Conservation (phyloP, 2,113 vertebrate genomes). For the Odontophorus gujanensis region DNA sequence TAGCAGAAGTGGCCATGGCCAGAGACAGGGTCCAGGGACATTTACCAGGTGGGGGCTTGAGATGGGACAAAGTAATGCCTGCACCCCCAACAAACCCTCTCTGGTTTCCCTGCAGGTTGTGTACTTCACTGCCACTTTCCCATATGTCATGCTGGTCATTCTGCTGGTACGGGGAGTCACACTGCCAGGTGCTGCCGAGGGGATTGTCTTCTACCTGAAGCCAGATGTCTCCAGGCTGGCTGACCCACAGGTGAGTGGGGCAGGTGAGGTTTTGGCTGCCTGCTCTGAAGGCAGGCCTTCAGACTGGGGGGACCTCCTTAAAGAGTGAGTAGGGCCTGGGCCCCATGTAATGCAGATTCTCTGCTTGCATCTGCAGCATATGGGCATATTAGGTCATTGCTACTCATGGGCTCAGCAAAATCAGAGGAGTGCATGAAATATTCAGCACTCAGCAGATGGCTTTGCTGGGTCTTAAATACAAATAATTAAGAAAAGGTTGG, state of each 20-base stretch:
- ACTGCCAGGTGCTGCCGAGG: conserved; percentile 87
- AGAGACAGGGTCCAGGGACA: not conserved
- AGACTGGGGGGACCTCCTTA: not conserved
- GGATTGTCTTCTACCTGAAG: conserved; percentile 93
- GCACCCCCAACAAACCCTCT: not conserved
- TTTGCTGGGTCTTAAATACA: conserved; percentile 28
- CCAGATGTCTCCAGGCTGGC: conserved; percentile 87
- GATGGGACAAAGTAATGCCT: not conserved
- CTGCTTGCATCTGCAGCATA: not conserved
- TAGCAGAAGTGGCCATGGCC: not conserved
- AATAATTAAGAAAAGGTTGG: not conserved
- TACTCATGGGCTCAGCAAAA: not conserved
- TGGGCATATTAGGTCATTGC: not conserved
- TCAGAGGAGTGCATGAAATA: not conserved
- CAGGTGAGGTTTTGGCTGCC: not conserved
- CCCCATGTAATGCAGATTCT: not conserved
- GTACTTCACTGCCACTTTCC: conserved; percentile 96
- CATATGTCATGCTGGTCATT: conserved; percentile 92
- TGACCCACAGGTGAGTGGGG: conserved; percentile 88
- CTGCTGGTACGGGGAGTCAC: conserved; percentile 90
- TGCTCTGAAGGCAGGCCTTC: not conserved
- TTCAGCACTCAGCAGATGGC: conserved; percentile 11
- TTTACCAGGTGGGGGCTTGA: not conserved
- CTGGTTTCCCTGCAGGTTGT: conserved; percentile 83
- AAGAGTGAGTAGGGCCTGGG: not conserved